Base-by-base conservation (phyloP, 2,888 invertebrate species). In the Catocala nupta region DNA sequence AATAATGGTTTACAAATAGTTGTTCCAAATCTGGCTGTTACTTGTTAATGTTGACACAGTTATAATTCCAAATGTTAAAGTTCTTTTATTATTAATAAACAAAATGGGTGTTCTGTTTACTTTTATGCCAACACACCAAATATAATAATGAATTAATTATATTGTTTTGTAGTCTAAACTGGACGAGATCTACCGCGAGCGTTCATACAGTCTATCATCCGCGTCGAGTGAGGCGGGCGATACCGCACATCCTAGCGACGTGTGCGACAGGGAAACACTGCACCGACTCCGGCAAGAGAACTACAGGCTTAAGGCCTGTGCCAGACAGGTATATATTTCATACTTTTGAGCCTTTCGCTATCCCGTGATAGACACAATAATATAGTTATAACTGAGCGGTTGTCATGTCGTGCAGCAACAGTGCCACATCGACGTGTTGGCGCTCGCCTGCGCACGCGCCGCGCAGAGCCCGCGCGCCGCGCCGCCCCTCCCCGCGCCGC, bases 281-380 rank as follows among this genome's bases (percentile, higher is more conserved):
- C 76, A 69, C 0, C 65, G 65, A 1, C 76, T 92, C 2, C 68
- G 64, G 3, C 83, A 86, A 0, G 92, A 92, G 72, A 92, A 92
- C 52, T 82, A 85, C 0, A 77, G 85, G 1, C 83, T 93, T 1
- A 87, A 82, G 65, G 68, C 73, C 0, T 82, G 88, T 10, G 86
- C 89, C 12, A 78, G 72, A 69, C 90, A 93, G 89, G 94, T 92
- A 58, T 10, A 58, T 25, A 25, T 25, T 25, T 25, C 25, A 25
- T 25, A 25, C 25, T 1, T n/a, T n/a, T 25, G 4, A 25, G 0
- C 4, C 25, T 25, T 25, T 25, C 25, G 25, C 25, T 25, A 25
- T 25, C 1, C 25, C 4, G 1, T 25, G 25, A 25, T 25, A 25
- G 25, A 25, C 25, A 25, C 25, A 25, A 25, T 25, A 25, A n/a